These are phyloP conservation scores for Sarcophaga bullata DNA, from an alignment of 1,140 invertebrate species.

Conservation along the genomic window DNA sequence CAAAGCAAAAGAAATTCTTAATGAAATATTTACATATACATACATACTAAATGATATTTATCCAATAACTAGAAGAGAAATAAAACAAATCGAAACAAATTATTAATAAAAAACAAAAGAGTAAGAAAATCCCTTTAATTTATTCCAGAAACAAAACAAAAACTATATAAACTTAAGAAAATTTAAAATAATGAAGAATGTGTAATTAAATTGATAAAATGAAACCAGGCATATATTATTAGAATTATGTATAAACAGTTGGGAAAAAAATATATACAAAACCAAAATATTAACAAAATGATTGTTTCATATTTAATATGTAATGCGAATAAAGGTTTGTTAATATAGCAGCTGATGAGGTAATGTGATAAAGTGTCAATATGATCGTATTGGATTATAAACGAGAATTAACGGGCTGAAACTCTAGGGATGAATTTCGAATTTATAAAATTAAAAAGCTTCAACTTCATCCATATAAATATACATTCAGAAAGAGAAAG, in stretches of 20 bases:
- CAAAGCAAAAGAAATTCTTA: neutral
- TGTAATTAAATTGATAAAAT: constrained; percentile 12
- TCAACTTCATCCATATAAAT: too few relatives aligned
- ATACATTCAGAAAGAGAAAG: too few relatives aligned
- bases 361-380: too few relatives aligned
- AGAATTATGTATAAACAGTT: constrained; percentile 35
- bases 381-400: too few relatives aligned
- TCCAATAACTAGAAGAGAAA: neutral
- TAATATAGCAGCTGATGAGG: too few relatives aligned
- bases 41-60: neutral
- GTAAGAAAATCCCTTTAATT: constrained; percentile 13
- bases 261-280: constrained; percentile 28
- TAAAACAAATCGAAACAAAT: neutral
- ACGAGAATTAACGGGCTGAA: too few relatives aligned
- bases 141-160: neutral
- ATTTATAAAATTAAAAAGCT: too few relatives aligned
- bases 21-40: neutral
- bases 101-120: neutral
- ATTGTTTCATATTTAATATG: too few relatives aligned
- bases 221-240: constrained; percentile 25
- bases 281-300: neutral
- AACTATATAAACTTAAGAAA: constrained; percentile 36
- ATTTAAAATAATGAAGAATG: neutral
- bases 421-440: too few relatives aligned
- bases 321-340: too few relatives aligned